These are phyloP conservation scores for Dendrocopos noguchii DNA, from an alignment of 2,113 vertebrate species.

Conservation along the genomic window DNA sequence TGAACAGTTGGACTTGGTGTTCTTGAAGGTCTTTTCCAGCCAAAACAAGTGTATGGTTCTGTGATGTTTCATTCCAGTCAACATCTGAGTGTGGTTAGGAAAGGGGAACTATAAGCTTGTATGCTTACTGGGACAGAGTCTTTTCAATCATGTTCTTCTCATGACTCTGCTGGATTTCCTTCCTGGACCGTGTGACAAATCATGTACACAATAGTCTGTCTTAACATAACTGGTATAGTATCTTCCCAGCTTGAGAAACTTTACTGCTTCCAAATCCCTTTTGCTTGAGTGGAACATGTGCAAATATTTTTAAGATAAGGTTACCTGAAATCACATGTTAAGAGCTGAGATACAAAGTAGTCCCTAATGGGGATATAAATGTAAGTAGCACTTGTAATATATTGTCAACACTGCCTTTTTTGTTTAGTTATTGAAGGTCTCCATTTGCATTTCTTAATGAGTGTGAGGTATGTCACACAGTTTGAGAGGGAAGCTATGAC, in stretches of 20 bases:
- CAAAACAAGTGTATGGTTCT: not conserved
- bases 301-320: not conserved
- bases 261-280: not conserved
- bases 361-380: not conserved
- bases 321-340: not conserved
- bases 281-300: not conserved
- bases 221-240: not conserved
- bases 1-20: not conserved
- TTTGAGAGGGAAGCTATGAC: not conserved
- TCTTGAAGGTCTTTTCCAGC: not conserved
- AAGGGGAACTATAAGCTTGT: constrained; percentile 58
- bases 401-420: not conserved
- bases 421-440: not conserved
- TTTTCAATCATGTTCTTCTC: constrained; percentile 77
- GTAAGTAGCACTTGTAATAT: not conserved
- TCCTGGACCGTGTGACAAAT: constrained; percentile 59
- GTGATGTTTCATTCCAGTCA: not conserved
- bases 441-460: not conserved
- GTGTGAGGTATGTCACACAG: not conserved
- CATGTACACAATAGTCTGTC: constrained; percentile 55
- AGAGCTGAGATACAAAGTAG: not conserved
- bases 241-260: not conserved
- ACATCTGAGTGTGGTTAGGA: not conserved
- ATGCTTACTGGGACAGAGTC: not conserved
- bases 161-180: constrained; percentile 74